A percentile compares a stretch with the other conserved stretches of the same genome.
phyloP scores from a whole-genome alignment of 1,140 invertebrate species.

The Liolophura sinensis region DNA sequence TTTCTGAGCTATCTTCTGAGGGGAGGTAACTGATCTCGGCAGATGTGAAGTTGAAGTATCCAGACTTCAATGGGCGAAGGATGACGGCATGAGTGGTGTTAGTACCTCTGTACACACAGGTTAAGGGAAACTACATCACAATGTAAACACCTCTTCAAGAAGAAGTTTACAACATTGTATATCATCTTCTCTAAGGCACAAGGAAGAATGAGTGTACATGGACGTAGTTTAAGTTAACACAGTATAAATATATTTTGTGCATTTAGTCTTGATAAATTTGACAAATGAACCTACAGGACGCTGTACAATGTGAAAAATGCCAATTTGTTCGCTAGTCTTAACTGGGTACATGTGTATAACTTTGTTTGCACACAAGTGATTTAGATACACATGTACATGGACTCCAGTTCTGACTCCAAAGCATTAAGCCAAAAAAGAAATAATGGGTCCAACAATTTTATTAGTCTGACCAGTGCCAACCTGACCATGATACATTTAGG shows the following conservation, averaged over 20 bases:
- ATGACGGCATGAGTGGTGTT: conserved; percentile 95
- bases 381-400: too few relatives aligned
- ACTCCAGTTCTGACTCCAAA: too few relatives aligned
- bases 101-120: conserved; percentile 63
- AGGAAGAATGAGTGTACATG: too few relatives aligned
- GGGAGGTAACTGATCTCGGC: conserved; percentile 89
- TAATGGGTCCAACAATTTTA: too few relatives aligned
- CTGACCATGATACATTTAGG: too few relatives aligned
- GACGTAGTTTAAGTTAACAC: background rate
- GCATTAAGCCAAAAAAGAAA: too few relatives aligned
- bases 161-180: too few relatives aligned
- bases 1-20: conserved; percentile 63
- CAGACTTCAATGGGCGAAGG: conserved; percentile 84
- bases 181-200: too few relatives aligned
- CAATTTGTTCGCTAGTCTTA: too few relatives aligned
- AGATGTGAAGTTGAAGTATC: conserved; percentile 96
- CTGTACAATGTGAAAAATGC: background rate
- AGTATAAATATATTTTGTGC: background rate
- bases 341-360: too few relatives aligned
- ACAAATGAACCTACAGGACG: background rate
- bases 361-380: too few relatives aligned
- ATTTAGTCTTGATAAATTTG: background rate
- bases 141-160: background rate
- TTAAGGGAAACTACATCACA: conserved; percentile 26
- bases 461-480: too few relatives aligned